Base-by-base conservation (phyloP, 2,888 invertebrate genomes). In the Agrypnus murinus region DNA sequence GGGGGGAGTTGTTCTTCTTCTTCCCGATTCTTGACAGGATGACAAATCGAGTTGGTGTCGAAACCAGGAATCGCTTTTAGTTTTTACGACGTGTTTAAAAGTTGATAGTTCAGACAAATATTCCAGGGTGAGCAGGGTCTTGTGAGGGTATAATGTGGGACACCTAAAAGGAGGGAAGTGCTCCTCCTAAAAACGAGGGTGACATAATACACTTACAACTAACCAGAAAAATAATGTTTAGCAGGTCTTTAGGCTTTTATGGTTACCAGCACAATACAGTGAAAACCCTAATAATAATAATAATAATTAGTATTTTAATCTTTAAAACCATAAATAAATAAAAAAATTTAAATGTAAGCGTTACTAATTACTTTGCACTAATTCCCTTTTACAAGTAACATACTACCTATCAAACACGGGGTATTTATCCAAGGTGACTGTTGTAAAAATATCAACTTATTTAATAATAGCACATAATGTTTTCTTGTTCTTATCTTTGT, bases 81-180 rank as follows among this genome's bases (percentile, higher is more conserved):
- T 77, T 77, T 77, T 77, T 77, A 77, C 72, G 74, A 72, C 63
- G 73, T 75, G 76, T 75, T 77, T 76, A 69, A 74, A 25, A 75
- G 76, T 62, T 72, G 74, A 72, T 68, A 74, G 76, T 71, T 75
- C 72, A 70, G 71, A 71, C 53, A 70, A 70, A 70, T 70, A 70
- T 70, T 65, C 59, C 55, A 36, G 62, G 63, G 66, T 62, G 57
- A 71, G 69, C 60, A 50, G 58, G 69, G 65, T 19, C 32, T n/a
- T 32, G 70, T 32, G 70, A 65, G 67, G 55, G 55, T 58, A 59
- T 19, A 40, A 59, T 36, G 38, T 50, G 36, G 38, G 50, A 48
- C 58, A 65, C 70, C 34, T 68, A 55, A 62, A 55, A 62, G 60
- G 53, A 50, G 58, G 63, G 69, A 65, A 57, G 57, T 36, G 5